Evolutionary conservation across 2,888 invertebrate species (phyloP), one percentile per base, ranked within the genome.

Genomic region (Xiphydria camelus): DNA sequence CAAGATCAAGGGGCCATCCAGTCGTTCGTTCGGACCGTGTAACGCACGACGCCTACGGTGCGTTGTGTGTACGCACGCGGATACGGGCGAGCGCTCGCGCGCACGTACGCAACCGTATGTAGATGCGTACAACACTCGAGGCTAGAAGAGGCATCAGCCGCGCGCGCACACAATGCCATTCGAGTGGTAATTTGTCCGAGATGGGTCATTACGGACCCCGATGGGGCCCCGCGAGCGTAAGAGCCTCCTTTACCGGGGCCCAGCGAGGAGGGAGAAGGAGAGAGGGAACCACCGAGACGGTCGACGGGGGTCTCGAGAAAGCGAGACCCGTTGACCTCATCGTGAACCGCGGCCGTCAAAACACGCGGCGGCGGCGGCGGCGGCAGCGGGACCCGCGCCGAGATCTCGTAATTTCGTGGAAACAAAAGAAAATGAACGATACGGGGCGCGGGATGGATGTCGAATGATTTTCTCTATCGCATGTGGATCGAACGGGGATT

Each of bases 341-440:
- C 65, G 57, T 64, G 66, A 67, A 66, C 66, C 64, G 57, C 51
- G 55, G 19, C 59, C 61, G 60, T 61, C 61, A 61, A 61, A 62
- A 57, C 58, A 59, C 51, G 49, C 55, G 53, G 33, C 41, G 42
- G 4, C 31, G 33, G 9, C 21, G 32, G 21, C 14, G n/a, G n/a
- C n/a, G n/a, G n/a, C n/a, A n/a, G n/a, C n/a, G 2, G 1, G 18
- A 33, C 15, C 38, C 35, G 47, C 25, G 35, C 44, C 29, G 26
- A 6, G 47, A 49, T 58, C 60, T 53, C 51, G 53, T 50, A 58
- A 61, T 60, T 58, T 58, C 54, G 47, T 50, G 34, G 17, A n/a
- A 26, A 26, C 14, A 26, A 26, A 10, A 10, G 26, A 4, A 4
- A 14, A 26, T 4, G 26, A 10, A 6, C n/a, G n/a, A n/a, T n/a